These are phyloP conservation scores for Sinocyclocheilus anophthalmus DNA, from an alignment of 2,113 vertebrate genomes.

Conservation along the genomic window DNA sequence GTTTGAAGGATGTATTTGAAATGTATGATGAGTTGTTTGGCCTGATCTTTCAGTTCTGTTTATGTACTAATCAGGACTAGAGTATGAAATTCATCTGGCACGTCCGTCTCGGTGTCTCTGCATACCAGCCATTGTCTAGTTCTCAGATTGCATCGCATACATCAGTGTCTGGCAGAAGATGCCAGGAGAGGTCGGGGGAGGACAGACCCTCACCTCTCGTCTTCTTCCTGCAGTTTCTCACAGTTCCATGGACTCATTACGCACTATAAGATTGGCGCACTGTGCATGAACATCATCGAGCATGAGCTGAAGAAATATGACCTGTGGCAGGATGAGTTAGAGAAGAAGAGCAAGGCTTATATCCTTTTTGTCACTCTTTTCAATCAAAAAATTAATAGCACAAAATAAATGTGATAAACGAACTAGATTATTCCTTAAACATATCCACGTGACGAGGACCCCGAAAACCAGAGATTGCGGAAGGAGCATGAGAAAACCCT, in stretches of 20 bases:
- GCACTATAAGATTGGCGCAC: constrained; percentile 90
- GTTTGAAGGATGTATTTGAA: too few species aligned
- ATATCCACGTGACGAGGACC: constrained; percentile 83
- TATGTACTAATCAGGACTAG: constrained; percentile 16
- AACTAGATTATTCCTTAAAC: constrained; percentile 75
- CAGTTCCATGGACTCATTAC: constrained; percentile 92
- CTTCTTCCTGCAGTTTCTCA: constrained; percentile 81
- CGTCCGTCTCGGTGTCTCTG: not conserved
- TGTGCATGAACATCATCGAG: constrained; percentile 93
- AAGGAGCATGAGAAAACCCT: constrained; percentile 91
- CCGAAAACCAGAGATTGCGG: constrained; percentile 85
- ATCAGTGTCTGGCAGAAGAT: not conserved
- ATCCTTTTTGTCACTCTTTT: constrained; percentile 78
- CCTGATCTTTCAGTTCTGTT: constrained; percentile 6
- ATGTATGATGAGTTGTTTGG: constrained; percentile 55
- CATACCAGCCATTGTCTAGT: not conserved
- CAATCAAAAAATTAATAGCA: not conserved
- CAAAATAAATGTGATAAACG: not conserved
- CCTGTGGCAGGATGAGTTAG: constrained; percentile 92
- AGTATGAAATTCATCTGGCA: constrained; percentile 5
- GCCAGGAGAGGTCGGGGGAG: not conserved
- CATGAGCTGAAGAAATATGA: constrained; percentile 92
- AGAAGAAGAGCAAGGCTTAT: constrained; percentile 92
- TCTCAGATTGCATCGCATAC: not conserved
- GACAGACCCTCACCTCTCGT: not conserved